Base-by-base conservation (phyloP, 1,140 invertebrate species). In the Bicyclus anynana region DNA sequence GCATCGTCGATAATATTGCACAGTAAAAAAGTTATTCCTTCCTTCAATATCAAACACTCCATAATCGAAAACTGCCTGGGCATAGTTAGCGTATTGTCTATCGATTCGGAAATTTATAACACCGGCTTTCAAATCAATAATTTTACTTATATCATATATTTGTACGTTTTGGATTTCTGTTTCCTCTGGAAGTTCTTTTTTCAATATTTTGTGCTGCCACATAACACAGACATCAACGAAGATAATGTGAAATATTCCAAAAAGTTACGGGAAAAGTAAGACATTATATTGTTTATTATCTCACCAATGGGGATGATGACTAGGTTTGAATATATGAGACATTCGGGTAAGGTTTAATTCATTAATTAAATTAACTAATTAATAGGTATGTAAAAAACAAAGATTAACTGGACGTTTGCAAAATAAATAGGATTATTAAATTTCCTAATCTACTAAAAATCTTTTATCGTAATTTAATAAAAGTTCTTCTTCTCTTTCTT, bases 101-200 rank as follows among this genome's bases (percentile, higher is more conserved):
- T 82, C 2, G 75, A 75, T 33, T 35, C 59, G 5, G 76, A 82
- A 35, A 46, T 80, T 0, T 84, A 81, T 12, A 84, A 82, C 17
- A 72, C 76, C 0, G 79, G 77, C 0, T 84, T 74, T 29, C 65
- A 79, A 51, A 56, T 70, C 52, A 84, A 84, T 38, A 47, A 61
- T 0, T 53, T 47, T 1, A 35, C 44, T 6, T 10, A 82, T 1
- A 64, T 84, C 0, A n/a, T 73, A 0, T 23, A 29, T 0, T 48
- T 84, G 1, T 84, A 84, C 37, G 42, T 59, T 0, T 58, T 82
- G 12, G 81, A 84, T 51, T 33, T 76, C 4, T 69, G 61, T 9
- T 84, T 84, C 49, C 65, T 49, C 17, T 37, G 71, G 29, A 84
- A 84, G 33, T 78, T 84, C 5, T 6, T 80, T 2, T 59, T 75